Evolutionary conservation across 2,113 vertebrate genomes (phyloP).

Genomic region (Calyptomena viridis): DNA sequence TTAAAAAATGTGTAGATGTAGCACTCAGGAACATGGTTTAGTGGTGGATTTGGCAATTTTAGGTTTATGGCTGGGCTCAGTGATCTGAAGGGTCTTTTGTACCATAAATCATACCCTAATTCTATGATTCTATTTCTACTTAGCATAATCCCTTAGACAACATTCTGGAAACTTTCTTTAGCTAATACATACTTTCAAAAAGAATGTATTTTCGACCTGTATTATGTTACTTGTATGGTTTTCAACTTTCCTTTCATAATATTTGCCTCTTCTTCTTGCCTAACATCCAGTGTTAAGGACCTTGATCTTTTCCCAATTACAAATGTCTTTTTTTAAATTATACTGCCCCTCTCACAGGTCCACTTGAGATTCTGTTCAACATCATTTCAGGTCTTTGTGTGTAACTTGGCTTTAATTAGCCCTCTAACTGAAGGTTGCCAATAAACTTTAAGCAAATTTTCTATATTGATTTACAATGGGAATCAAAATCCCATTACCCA

Average conservation of each 20-base stretch:
- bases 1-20: not conserved
- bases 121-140: not conserved
- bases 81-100: not conserved
- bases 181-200: not conserved
- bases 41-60: too few relatives aligned
- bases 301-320: not conserved
- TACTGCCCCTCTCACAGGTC: not conserved
- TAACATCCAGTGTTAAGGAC: not conserved
- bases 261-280: not conserved
- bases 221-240: not conserved
- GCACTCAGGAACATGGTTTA: rapidly evolving
- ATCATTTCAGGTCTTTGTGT: not conserved
- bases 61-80: not conserved
- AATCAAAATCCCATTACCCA: not conserved
- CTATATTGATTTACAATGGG: not conserved
- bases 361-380: not conserved
- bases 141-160: not conserved
- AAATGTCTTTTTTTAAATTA: not conserved
- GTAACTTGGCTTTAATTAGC: not conserved
- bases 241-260: not conserved
- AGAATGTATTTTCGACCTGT: not conserved
- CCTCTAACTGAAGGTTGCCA: not conserved
- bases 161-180: not conserved
- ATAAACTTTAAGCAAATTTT: not conserved
- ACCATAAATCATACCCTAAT: not conserved